These are phyloP conservation scores for Masticophis lateralis DNA, from an alignment of 2,797 vertebrate genomes.

Conservation along the genomic window DNA sequence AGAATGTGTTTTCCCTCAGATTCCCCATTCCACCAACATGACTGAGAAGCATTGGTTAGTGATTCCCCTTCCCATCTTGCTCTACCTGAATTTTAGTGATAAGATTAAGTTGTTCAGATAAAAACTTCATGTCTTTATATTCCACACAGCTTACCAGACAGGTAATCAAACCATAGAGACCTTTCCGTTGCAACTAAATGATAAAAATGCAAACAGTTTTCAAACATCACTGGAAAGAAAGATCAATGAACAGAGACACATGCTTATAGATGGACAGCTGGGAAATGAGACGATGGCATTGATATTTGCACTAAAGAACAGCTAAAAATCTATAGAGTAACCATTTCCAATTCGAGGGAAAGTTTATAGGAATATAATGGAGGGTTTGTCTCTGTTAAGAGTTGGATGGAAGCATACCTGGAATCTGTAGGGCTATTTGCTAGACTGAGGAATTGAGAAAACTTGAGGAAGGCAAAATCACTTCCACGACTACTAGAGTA, in stretches of 20 bases:
- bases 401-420: not conserved
- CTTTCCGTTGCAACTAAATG: constrained; percentile 37
- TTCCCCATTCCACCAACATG: constrained; percentile 27
- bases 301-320: constrained; percentile 20
- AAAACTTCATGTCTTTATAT: constrained; percentile 46
- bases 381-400: not conserved
- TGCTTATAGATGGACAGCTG: not conserved
- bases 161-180: not conserved
- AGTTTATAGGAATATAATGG: not conserved
- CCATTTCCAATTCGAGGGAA: not conserved
- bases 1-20: not conserved
- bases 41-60: constrained; percentile 41
- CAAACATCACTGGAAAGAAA: constrained; percentile 40
- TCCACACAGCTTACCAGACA: constrained; percentile 39
- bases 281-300: not conserved
- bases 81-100: constrained; percentile 50
- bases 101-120: constrained; percentile 40
- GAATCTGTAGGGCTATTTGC: not conserved
- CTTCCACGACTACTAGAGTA: not conserved
- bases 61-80: constrained; percentile 41
- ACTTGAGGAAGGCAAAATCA: not conserved
- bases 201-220: constrained; percentile 54
- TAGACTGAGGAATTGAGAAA: not conserved
- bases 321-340: constrained; percentile 24
- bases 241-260: not conserved